Percentiles rank a stretch among this genome's conserved stretches.
Evolutionary conservation across 1,140 invertebrate genomes (phyloP).

Genomic region (Mycetomoellerius zeteki): DNA sequence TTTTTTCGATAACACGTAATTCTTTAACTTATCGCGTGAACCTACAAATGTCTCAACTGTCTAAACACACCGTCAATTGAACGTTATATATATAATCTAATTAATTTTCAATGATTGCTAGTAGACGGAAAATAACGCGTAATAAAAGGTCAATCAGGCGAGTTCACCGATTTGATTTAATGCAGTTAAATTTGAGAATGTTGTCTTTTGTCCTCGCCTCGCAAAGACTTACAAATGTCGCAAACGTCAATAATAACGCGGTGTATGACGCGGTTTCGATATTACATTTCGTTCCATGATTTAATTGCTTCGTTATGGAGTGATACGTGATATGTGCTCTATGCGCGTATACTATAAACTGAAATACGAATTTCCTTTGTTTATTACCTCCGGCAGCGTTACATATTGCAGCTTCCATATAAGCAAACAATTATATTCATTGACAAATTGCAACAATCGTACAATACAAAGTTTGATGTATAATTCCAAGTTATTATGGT

Average conservation of each 20-base stretch:
- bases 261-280: neutral
- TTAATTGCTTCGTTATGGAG: conserved; percentile 33
- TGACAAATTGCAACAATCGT: conserved; percentile 24
- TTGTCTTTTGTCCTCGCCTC: neutral
- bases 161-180: conserved; percentile 28
- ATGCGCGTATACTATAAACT: conserved; percentile 9
- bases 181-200: conserved; percentile 21
- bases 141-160: conserved; percentile 1
- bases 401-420: conserved; percentile 1
- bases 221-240: neutral
- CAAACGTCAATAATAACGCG: conserved; percentile 12
- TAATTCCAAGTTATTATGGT: conserved; percentile 33
- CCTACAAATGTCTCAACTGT: neutral
- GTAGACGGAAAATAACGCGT: neutral
- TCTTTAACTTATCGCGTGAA: neutral
- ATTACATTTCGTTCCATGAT: conserved; percentile 19
- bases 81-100: neutral
- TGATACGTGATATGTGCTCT: conserved; percentile 1
- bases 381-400: conserved; percentile 41
- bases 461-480: neutral
- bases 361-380: conserved; percentile 16
- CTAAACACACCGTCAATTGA: neutral
- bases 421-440: conserved; percentile 46
- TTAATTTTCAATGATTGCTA: conserved; percentile 30
- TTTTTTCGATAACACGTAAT: neutral